These are phyloP conservation scores for Dermatophagoides farinae DNA, from an alignment of 1,140 invertebrate genomes.

Conservation along the genomic window DNA sequence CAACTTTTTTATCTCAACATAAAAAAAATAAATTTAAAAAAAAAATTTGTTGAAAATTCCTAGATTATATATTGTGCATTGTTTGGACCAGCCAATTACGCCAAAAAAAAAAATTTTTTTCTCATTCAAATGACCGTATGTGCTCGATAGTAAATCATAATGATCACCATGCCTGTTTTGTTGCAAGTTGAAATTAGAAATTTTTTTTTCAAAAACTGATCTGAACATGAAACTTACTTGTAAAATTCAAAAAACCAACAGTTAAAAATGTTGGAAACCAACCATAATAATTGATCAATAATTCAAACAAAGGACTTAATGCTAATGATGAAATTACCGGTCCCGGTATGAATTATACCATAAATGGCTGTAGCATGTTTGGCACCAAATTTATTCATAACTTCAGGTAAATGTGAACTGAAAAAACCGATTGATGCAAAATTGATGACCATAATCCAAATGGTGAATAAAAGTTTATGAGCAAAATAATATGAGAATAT, in stretches of 20 bases:
- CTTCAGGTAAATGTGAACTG: conserved; percentile 7
- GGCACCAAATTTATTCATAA: conserved; percentile 9
- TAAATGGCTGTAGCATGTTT: conserved; percentile 6
- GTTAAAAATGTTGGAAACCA: not conserved
- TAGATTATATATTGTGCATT: too few relatives aligned
- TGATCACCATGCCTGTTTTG: not conserved
- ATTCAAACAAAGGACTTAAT: not conserved
- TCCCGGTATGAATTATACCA: conserved; percentile 7
- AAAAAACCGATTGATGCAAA: conserved; percentile 9
- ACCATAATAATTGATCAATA: not conserved
- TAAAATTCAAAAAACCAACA: not conserved
- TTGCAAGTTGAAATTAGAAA: not conserved
- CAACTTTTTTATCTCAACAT: too few relatives aligned
- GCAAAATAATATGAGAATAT: not conserved
- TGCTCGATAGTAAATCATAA: conserved; percentile 1
- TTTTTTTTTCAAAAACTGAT: not conserved
- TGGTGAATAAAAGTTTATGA: not conserved
- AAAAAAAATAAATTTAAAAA: too few relatives aligned
- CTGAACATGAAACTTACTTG: not conserved
- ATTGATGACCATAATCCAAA: conserved; percentile 3
- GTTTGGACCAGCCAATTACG: too few relatives aligned
- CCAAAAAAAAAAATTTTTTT: too few relatives aligned
- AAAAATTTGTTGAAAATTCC: too few relatives aligned
- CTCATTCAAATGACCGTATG: not conserved
- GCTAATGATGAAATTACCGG: not conserved